phyloP scores from a whole-genome alignment of 2,113 vertebrate genomes.

The Phaethon lepturus region DNA sequence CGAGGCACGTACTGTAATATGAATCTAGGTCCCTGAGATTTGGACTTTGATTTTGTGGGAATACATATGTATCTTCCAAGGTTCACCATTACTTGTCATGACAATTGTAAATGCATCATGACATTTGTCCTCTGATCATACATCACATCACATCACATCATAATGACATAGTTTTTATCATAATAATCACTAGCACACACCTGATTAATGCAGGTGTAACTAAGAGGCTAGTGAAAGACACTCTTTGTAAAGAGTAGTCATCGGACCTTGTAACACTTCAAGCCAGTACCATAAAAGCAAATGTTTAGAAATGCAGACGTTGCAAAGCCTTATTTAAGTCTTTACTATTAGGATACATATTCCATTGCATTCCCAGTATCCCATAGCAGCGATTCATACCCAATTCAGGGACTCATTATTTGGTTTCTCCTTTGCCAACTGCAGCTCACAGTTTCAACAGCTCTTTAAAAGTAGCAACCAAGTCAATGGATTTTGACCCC shows the following conservation, averaged over 20 bases:
- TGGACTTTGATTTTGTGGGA: neutral
- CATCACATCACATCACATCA: fast-evolving
- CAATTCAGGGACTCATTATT: neutral
- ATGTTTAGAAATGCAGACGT: neutral
- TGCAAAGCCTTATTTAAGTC: neutral
- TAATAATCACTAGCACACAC: neutral
- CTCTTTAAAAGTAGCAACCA: neutral
- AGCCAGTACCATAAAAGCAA: neutral
- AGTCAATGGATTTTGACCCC: neutral
- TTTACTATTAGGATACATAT: neutral
- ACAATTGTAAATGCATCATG: neutral
- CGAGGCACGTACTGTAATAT: fast-evolving
- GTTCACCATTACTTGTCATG: neutral
- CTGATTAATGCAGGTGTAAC: neutral
- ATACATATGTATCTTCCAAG: neutral
- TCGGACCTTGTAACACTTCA: neutral
- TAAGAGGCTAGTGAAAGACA: neutral
- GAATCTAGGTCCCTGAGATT: neutral
- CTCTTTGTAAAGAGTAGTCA: neutral
- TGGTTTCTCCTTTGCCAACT: neutral
- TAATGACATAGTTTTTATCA: neutral
- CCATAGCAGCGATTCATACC: neutral
- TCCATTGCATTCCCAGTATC: neutral
- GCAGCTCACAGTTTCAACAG: neutral
- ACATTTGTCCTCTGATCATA: neutral